Conservation (phyloP, 1,140 invertebrate species). For the Cydia amplana region DNA sequence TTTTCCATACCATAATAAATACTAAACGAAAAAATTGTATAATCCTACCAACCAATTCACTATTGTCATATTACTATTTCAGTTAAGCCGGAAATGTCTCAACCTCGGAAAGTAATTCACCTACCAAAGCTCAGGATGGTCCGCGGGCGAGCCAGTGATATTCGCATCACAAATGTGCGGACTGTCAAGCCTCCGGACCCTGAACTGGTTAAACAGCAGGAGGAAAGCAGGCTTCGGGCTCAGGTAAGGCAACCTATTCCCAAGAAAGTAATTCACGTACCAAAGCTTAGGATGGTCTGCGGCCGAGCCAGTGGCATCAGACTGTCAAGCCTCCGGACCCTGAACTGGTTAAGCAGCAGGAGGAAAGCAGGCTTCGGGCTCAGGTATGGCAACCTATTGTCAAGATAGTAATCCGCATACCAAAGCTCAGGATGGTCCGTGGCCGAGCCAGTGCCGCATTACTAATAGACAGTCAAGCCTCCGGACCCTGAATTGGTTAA, state of each 20-base stretch:
- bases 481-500: slow-evolving; percentile 59
- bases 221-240: slow-evolving; percentile 68
- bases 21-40: slow-evolving; percentile 5
- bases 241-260: slow-evolving; percentile 49
- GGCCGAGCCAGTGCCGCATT: slow-evolving; percentile 49
- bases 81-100: slow-evolving; percentile 60
- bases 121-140: slow-evolving; percentile 67
- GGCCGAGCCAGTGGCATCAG: slow-evolving; percentile 51
- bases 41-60: no score
- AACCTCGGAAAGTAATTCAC: slow-evolving; percentile 53
- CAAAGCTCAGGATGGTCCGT: slow-evolving; percentile 65
- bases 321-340: slow-evolving; percentile 64
- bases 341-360: slow-evolving; percentile 60
- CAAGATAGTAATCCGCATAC: slow-evolving; percentile 48
- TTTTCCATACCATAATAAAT: background rate
- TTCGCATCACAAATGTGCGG: slow-evolving; percentile 69
- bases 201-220: slow-evolving; percentile 60
- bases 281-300: slow-evolving; percentile 63
- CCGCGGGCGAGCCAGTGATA: slow-evolving; percentile 45
- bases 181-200: slow-evolving; percentile 65
- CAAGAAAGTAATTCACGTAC: slow-evolving; percentile 48
- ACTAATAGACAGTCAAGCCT: slow-evolving; percentile 61
- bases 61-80: slow-evolving; percentile 39
- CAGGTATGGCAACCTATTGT: slow-evolving; percentile 49
- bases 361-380: slow-evolving; percentile 67